Conservation (phyloP, 2,113 vertebrate genomes). For the Etheostoma spectabile region DNA sequence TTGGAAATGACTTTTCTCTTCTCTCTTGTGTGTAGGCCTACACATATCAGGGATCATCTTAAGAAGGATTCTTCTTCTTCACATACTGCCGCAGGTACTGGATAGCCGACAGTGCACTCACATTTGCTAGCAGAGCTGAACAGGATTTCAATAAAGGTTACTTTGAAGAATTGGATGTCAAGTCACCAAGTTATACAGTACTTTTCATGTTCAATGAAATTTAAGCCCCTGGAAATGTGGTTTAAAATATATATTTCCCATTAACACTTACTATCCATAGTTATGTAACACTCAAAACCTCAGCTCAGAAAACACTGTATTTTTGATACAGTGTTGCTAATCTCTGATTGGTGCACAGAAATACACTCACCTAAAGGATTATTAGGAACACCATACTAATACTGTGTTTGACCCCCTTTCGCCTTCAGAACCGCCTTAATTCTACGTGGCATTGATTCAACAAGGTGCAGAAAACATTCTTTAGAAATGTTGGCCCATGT, state of each 20-base stretch:
- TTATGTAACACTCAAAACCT: neutral
- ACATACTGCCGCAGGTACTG: conserved; percentile 90
- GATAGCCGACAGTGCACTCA: conserved; percentile 95
- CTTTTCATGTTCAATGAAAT: neutral
- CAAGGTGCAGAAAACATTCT: too few relatives aligned
- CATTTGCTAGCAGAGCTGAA: conserved; percentile 93
- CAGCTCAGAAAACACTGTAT: neutral
- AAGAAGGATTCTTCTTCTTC: conserved; percentile 60
- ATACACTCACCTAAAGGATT: too few relatives aligned
- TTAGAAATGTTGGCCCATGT: too few relatives aligned
- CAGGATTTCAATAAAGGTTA: conserved; percentile 51
- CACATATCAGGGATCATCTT: conserved; percentile 54
- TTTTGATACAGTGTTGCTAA: neutral
- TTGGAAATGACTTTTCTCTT: conserved; percentile 45
- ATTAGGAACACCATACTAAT: too few relatives aligned
- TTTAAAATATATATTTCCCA: neutral
- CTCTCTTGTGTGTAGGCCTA: neutral
- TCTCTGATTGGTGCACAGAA: neutral
- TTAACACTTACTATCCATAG: neutral
- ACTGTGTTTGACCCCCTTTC: too few relatives aligned
- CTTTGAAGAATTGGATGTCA: conserved; percentile 7
- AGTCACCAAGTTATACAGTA: neutral
- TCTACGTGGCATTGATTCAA: too few relatives aligned
- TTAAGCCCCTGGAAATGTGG: neutral
- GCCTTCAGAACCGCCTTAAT: too few relatives aligned